phyloP scores from a whole-genome alignment of 2,888 invertebrate species.

The Drosophila niveifrons region DNA sequence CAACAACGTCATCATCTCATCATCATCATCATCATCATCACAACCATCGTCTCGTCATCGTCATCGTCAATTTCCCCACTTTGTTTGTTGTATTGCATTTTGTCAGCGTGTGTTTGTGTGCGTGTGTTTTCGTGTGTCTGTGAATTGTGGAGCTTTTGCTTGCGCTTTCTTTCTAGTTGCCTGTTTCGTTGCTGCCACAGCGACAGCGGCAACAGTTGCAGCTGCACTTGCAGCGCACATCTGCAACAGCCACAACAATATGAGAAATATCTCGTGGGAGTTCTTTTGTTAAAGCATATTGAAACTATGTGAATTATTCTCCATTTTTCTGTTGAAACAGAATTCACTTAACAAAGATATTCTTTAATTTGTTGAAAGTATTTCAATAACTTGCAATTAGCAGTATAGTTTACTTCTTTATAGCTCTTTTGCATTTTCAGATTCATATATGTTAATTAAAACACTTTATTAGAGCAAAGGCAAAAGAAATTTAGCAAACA shows the following conservation, averaged over 20 bases:
- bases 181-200: constrained; percentile 67
- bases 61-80: constrained; percentile 32
- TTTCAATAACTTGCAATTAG: too few relatives aligned
- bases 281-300: neutral
- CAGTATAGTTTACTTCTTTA: too few relatives aligned
- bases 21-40: neutral
- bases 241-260: neutral
- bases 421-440: too few relatives aligned
- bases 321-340: too few relatives aligned
- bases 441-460: too few relatives aligned
- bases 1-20: constrained; percentile 2
- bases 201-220: constrained; percentile 62
- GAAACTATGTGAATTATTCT: neutral
- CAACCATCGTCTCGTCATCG: constrained; percentile 4
- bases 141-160: constrained; percentile 57
- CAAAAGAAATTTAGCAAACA: too few relatives aligned
- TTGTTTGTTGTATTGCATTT: constrained; percentile 5
- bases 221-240: constrained; percentile 54
- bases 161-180: constrained; percentile 78
- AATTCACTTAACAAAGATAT: too few relatives aligned
- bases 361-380: too few relatives aligned
- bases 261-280: neutral
- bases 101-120: too few relatives aligned
- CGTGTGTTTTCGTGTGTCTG: constrained; percentile 11
- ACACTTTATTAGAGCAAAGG: too few relatives aligned